A percentile compares a stretch with the other conserved stretches of the same genome.
phyloP scores from a whole-genome alignment of 2,797 vertebrate species.

The Hapalemur alaotrensis region DNA sequence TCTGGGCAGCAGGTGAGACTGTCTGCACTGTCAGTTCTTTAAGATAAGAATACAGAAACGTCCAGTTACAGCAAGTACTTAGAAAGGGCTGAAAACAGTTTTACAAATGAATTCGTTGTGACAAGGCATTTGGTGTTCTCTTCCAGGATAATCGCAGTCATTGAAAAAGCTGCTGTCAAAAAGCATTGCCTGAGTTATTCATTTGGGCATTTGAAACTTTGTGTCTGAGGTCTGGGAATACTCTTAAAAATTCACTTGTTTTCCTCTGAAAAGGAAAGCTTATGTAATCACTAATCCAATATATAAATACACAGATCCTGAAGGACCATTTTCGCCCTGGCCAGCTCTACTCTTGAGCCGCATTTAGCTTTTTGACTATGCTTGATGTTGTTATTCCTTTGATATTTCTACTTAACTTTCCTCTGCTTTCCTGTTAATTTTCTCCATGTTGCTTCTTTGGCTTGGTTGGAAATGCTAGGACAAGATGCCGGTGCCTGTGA shows the following conservation, averaged over 20 bases:
- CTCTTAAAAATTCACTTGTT: slow-evolving; percentile 46
- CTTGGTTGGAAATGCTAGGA: slow-evolving; percentile 7
- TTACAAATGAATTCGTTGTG: neutral
- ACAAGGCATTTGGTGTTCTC: slow-evolving; percentile 10
- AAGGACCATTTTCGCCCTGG: neutral
- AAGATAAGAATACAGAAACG: neutral
- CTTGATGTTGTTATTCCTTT: neutral
- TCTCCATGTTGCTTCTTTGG: slow-evolving; percentile 11
- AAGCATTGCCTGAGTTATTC: slow-evolving; percentile 6
- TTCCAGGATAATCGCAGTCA: neutral
- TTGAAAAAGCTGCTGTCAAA: slow-evolving; percentile 14
- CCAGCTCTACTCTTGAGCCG: neutral
- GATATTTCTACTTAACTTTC: slow-evolving; percentile 35
- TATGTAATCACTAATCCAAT: neutral
- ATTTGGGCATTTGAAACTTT: neutral
- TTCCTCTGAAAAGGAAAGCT: slow-evolving; percentile 44
- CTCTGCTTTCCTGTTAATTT: slow-evolving; percentile 37
- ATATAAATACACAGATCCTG: neutral
- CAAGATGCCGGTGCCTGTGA: neutral
- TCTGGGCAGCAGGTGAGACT: neutral
- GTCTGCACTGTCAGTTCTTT: slow-evolving; percentile 16
- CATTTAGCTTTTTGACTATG: slow-evolving; percentile 13
- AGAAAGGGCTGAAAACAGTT: neutral
- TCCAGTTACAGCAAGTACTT: neutral
- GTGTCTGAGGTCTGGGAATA: slow-evolving; percentile 14